Conservation (phyloP, 2,113 vertebrate genomes). For the Poeciliopsis prolifica region DNA sequence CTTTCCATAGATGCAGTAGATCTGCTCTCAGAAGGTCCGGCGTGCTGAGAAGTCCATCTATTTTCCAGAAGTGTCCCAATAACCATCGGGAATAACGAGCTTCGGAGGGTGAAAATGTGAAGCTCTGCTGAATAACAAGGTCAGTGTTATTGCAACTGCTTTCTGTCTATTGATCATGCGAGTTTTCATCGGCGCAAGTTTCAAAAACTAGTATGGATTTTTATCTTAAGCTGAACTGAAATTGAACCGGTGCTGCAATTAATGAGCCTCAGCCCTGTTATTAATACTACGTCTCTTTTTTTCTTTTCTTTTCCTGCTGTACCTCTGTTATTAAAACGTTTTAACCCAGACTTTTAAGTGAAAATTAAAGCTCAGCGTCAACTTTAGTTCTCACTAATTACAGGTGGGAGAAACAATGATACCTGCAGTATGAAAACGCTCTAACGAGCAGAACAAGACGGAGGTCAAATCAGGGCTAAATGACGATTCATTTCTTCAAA, state of each 20-base stretch:
- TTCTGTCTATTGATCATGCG: slow-evolving; percentile 27
- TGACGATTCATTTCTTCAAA: slow-evolving; percentile 19
- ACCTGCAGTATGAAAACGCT: slow-evolving; percentile 9
- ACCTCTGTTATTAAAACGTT: slow-evolving; percentile 34
- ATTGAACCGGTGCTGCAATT: slow-evolving; percentile 35
- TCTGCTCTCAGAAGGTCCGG: slow-evolving; percentile 35
- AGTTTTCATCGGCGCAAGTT: slow-evolving; percentile 34
- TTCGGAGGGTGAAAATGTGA: slow-evolving; percentile 38
- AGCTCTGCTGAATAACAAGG: slow-evolving; percentile 51
- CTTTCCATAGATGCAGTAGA: neutral
- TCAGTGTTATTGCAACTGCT: slow-evolving; percentile 32
- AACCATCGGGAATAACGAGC: slow-evolving; percentile 57
- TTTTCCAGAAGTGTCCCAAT: slow-evolving; percentile 8
- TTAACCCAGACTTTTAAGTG: neutral
- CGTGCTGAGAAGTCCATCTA: slow-evolving; percentile 45
- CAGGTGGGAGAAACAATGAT: slow-evolving; percentile 24
- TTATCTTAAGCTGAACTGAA: slow-evolving; percentile 37
- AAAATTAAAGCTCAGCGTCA: slow-evolving; percentile 6
- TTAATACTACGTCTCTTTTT: neutral
- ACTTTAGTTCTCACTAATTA: slow-evolving; percentile 14
- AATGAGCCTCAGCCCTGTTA: slow-evolving; percentile 12
- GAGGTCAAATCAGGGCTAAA: slow-evolving; percentile 2
- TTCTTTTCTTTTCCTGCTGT: neutral
- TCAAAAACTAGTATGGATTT: slow-evolving; percentile 48
- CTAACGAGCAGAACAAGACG: slow-evolving; percentile 2